A percentile compares a stretch with the other conserved stretches of the same genome.
These are phyloP conservation scores for Danio kyathit DNA, from an alignment of 2,797 vertebrate genomes.

Conservation along the genomic window DNA sequence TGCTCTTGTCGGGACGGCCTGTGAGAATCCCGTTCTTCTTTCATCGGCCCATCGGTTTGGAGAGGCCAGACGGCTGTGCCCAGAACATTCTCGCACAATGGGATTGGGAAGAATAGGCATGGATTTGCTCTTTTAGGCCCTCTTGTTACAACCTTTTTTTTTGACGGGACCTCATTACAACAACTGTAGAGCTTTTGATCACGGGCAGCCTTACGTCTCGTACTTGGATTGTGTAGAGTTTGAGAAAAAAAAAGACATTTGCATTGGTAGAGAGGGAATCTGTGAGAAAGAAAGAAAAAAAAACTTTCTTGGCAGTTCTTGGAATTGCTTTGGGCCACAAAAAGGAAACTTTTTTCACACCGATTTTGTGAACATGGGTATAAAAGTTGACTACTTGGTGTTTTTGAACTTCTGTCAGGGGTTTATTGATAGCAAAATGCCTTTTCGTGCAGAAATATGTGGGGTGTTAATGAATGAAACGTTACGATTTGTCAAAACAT, in stretches of 20 bases:
- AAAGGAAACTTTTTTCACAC: conserved; percentile 4
- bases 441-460: not conserved
- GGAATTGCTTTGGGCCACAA: not conserved
- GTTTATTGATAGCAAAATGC: not conserved
- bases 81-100: conserved; percentile 71
- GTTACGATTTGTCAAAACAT: not conserved
- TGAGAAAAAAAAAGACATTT: conserved; percentile 15
- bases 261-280: not conserved
- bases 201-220: conserved; percentile 12
- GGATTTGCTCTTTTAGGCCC: conserved; percentile 43
- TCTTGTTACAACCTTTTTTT: conserved; percentile 33
- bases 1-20: conserved; percentile 76
- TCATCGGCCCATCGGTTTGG: conserved; percentile 69
- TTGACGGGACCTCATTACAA: conserved; percentile 30
- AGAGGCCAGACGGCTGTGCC: conserved; percentile 66
- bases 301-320: not conserved
- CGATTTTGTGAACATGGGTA: conserved; percentile 19
- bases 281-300: conserved; percentile 16
- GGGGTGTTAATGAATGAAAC: not conserved
- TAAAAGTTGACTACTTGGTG: conserved; percentile 5
- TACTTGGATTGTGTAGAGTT: conserved; percentile 34
- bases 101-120: conserved; percentile 68
- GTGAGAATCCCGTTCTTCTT: conserved; percentile 75
- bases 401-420: conserved; percentile 15
- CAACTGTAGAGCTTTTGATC: conserved; percentile 38